Percentiles rank a stretch among this genome's conserved stretches.
Conservation (phyloP, 2,888 invertebrate genomes). For the Nesidiocoris tenuis region DNA sequence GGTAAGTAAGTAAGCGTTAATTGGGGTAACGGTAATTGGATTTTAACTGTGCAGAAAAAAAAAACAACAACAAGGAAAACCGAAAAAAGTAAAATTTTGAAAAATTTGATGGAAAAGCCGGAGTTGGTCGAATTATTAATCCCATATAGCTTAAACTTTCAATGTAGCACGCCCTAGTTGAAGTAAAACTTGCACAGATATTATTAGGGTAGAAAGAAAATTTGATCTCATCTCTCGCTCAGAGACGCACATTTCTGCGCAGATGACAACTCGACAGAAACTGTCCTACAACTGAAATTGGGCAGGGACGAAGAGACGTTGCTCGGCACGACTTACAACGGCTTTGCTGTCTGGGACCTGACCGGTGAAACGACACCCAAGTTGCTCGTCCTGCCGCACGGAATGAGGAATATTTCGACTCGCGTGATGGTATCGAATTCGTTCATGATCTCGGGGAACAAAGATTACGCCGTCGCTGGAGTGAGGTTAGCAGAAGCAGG, state of each 20-base stretch:
- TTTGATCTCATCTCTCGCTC: too few species aligned
- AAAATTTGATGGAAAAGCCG: too few species aligned
- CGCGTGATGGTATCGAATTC: slow-evolving; percentile 88
- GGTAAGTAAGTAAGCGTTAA: too few species aligned
- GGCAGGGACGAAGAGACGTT: slow-evolving; percentile 79
- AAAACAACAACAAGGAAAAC: not conserved
- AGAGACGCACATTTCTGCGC: too few species aligned
- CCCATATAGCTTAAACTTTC: too few species aligned
- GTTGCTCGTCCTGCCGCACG: slow-evolving; percentile 72
- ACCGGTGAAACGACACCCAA: slow-evolving; percentile 57
- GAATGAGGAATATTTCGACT: slow-evolving; percentile 89
- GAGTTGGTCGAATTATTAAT: too few species aligned
- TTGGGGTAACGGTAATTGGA: too few species aligned
- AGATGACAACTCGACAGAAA: slow-evolving; percentile 71
- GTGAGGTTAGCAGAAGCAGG: slow-evolving; percentile 76
- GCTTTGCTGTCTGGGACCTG: slow-evolving; percentile 80
- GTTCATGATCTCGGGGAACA: slow-evolving; percentile 85
- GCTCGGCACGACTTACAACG: slow-evolving; percentile 80
- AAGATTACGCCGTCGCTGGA: slow-evolving; percentile 91
- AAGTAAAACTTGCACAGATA: too few species aligned
- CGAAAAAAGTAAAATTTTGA: not conserved
- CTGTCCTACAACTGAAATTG: slow-evolving; percentile 77
- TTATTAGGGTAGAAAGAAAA: too few species aligned
- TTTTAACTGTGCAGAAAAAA: too few species aligned
- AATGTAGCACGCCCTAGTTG: too few species aligned